Conservation (phyloP, 2,797 vertebrate genomes). For the Ciconia nigra region DNA sequence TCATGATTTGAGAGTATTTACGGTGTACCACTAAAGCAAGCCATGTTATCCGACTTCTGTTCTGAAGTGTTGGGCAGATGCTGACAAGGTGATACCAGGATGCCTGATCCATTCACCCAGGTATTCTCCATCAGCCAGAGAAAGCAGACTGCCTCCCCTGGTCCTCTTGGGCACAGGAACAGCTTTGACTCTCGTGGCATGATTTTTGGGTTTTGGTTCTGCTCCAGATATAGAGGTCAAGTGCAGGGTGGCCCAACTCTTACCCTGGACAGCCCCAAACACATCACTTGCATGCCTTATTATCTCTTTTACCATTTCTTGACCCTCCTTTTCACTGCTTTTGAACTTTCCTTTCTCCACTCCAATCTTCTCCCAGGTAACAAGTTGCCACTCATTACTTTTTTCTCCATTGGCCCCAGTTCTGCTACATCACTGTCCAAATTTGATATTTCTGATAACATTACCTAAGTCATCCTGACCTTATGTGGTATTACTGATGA, state of each 20-base stretch:
- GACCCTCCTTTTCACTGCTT: not conserved
- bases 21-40: not conserved
- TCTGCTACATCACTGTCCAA: not conserved
- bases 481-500: not conserved
- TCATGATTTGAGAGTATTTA: not conserved
- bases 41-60: no score
- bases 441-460: not conserved
- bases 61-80: not conserved
- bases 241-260: not conserved
- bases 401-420: not conserved
- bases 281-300: not conserved
- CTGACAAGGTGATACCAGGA: not conserved
- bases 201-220: not conserved
- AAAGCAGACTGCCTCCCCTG: not conserved
- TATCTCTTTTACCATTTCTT: not conserved
- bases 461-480: not conserved
- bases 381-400: not conserved
- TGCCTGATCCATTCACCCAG: not conserved
- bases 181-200: not conserved
- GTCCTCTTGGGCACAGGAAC: not conserved
- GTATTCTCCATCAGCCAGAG: not conserved
- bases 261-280: no score
- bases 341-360: not conserved
- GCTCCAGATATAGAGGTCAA: not conserved
- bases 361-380: not conserved